Conservation (phyloP, 2,888 invertebrate species). For the Limenitis camilla region DNA sequence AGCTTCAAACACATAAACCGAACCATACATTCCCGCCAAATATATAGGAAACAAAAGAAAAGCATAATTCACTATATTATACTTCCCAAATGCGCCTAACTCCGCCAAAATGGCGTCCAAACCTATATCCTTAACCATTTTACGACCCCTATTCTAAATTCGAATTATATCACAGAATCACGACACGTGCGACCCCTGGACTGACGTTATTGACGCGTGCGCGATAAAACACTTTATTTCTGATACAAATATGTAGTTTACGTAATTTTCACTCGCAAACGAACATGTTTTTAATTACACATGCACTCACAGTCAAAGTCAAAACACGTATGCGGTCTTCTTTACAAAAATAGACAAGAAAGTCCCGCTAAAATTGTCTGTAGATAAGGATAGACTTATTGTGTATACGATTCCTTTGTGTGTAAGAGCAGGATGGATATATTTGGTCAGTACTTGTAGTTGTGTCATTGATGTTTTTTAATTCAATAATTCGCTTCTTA, state of each 20-base stretch:
- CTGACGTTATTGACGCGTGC: conserved; percentile 29
- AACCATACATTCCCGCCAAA: conserved; percentile 64
- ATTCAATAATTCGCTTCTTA: neutral
- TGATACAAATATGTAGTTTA: conserved; percentile 3
- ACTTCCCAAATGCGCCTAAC: conserved; percentile 60
- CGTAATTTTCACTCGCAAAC: conserved; percentile 4
- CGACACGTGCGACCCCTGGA: conserved; percentile 1
- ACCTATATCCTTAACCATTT: conserved; percentile 35
- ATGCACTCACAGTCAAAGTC: conserved; percentile 5
- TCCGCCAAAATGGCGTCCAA: conserved; percentile 52
- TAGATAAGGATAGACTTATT: conserved; percentile 2
- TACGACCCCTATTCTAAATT: too few relatives aligned
- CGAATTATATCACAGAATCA: too few relatives aligned
- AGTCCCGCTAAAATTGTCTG: conserved; percentile 11
- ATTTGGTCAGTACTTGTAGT: neutral
- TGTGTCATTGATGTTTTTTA: conserved; percentile 1
- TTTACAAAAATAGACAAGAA: conserved; percentile 19
- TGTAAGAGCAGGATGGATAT: conserved; percentile 9
- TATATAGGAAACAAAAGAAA: conserved; percentile 57
- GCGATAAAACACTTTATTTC: conserved; percentile 3
- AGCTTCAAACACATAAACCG: conserved; percentile 62
- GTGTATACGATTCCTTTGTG: neutral
- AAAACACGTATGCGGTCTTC: conserved; percentile 9
- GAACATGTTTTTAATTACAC: neutral
- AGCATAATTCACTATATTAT: conserved; percentile 59